Percentiles rank a stretch among this genome's conserved stretches.
Evolutionary conservation across 2,113 vertebrate genomes (phyloP).

Genomic region (Festucalex cinctus): DNA sequence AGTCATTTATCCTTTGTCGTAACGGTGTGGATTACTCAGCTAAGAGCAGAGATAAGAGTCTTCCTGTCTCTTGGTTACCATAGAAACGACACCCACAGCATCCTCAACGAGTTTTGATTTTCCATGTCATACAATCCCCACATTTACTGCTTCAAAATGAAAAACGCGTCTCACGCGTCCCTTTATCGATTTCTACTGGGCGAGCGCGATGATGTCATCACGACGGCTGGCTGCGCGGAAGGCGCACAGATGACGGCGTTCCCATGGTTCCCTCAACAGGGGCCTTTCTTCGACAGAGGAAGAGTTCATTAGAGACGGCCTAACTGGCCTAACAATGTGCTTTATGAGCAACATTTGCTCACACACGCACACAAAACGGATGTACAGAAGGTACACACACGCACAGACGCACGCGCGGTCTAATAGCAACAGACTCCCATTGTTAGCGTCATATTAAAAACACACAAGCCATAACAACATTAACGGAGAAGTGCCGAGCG

Average conservation of each 20-base stretch:
- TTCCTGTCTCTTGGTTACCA: slow-evolving; percentile 46
- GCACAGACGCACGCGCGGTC: slow-evolving; percentile 33
- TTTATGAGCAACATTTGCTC: slow-evolving; percentile 64
- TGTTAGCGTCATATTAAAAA: slow-evolving; percentile 69
- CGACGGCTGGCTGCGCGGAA: not conserved
- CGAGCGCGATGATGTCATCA: not conserved
- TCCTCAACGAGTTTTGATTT: slow-evolving; percentile 15
- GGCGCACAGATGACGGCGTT: slow-evolving; percentile 29
- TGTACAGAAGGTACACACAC: slow-evolving; percentile 23
- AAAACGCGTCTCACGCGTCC: not conserved
- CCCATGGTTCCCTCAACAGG: slow-evolving; percentile 56
- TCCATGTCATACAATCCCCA: not conserved
- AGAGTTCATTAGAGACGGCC: slow-evolving; percentile 53
- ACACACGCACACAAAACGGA: slow-evolving; percentile 21
- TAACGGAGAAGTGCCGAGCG: slow-evolving; percentile 56
- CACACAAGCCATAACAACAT: slow-evolving; percentile 67
- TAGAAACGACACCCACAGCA: slow-evolving; percentile 46
- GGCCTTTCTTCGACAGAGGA: slow-evolving; percentile 59
- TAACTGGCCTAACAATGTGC: slow-evolving; percentile 53
- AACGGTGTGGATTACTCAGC: slow-evolving; percentile 42
- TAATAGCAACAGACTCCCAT: slow-evolving; percentile 70
- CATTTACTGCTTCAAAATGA: not conserved
- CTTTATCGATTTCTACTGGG: not conserved
- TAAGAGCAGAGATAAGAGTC: slow-evolving; percentile 43
- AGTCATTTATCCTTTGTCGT: slow-evolving; percentile 15